phyloP scores from a whole-genome alignment of 1,140 invertebrate genomes.

The Habropoda laboriosa region DNA sequence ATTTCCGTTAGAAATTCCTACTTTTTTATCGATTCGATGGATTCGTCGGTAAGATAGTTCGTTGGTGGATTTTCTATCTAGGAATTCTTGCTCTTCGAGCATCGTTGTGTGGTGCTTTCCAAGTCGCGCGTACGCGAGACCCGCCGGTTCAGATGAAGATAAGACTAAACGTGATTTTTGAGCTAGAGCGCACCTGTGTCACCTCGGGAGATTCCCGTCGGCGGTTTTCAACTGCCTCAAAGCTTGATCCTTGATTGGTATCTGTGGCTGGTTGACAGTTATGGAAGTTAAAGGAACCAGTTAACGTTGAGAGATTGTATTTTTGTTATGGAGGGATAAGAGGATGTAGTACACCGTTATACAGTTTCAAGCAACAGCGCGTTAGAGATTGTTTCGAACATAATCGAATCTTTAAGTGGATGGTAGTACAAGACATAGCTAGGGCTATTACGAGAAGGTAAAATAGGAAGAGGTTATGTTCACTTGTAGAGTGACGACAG shows the following conservation, averaged over 20 bases:
- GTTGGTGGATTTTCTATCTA: background rate
- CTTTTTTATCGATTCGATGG: background rate
- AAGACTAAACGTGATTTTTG: constrained; percentile 5
- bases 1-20: background rate
- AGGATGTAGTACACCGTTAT: background rate
- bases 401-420: background rate
- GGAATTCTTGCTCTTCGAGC: background rate
- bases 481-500: too few relatives aligned
- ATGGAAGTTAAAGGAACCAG: background rate
- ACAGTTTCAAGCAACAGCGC: too few relatives aligned
- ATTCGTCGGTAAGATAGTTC: background rate
- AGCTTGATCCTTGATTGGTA: constrained; percentile 8
- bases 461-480: too few relatives aligned
- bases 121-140: background rate
- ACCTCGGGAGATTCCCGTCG: background rate
- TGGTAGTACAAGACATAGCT: too few relatives aligned
- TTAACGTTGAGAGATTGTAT: constrained; percentile 6
- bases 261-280: constrained; percentile 7
- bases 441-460: too few relatives aligned
- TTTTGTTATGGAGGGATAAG: background rate
- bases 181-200: background rate
- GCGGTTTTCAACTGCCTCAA: background rate
- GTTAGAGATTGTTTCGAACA: background rate
- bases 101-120: background rate
- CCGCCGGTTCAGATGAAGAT: background rate